Conservation (phyloP, 2,888 invertebrate species). For the Laspeyria flexula region DNA sequence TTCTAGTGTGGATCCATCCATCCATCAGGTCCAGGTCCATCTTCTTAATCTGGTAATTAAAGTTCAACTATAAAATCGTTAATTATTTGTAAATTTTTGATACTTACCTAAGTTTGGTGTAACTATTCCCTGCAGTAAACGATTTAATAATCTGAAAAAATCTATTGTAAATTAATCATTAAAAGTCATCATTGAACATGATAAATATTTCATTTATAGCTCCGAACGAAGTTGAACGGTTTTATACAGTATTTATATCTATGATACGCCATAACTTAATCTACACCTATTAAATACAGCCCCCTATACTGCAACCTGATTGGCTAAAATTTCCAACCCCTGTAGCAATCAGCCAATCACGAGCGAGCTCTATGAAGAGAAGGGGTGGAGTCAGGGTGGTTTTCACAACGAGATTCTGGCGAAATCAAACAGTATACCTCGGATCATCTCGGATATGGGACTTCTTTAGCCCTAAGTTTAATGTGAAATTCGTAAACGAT, state of each 20-base stretch:
- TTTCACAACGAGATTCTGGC: conserved; percentile 73
- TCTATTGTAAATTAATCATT: no score
- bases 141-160: no score
- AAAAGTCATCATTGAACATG: conserved; percentile 18
- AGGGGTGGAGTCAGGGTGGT: conserved; percentile 80
- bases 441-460: conserved; percentile 57
- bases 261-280: conserved; percentile 80
- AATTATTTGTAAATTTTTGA: no score
- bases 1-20: no score
- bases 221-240: conserved; percentile 63
- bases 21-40: no score
- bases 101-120: no score
- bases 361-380: conserved; percentile 50
- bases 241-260: conserved; percentile 78
- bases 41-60: no score
- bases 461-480: conserved; percentile 46
- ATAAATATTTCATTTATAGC: conserved; percentile 69
- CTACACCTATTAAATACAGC: conserved; percentile 81
- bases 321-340: conserved; percentile 79
- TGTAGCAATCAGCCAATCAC: conserved; percentile 68
- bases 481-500: conserved; percentile 31
- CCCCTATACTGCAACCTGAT: conserved; percentile 57
- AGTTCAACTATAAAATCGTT: no score
- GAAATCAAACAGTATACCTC: conserved; percentile 71
- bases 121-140: no score